Conservation (phyloP, 1,140 invertebrate species). For the Drosophila ironensis region DNA sequence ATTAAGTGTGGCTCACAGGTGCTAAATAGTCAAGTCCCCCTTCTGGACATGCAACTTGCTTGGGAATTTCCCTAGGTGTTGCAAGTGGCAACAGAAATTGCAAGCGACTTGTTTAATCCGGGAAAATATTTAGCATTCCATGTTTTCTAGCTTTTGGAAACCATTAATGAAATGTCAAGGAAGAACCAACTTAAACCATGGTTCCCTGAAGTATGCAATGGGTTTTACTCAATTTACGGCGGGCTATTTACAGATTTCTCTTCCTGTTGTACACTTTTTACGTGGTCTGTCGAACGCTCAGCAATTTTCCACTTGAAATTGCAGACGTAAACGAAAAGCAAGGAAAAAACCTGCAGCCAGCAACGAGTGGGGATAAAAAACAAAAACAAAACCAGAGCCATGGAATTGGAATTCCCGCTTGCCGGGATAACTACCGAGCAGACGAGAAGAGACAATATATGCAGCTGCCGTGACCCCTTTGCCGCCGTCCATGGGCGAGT, state of each 20-base stretch:
- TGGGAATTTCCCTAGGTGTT: slow-evolving; percentile 19
- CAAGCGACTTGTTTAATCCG: neutral
- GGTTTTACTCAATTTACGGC: neutral
- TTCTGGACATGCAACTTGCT: slow-evolving; percentile 51
- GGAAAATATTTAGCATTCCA: neutral
- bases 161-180: too few species aligned
- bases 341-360: slow-evolving; percentile 8
- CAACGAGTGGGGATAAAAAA: slow-evolving; percentile 12
- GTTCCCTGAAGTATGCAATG: neutral
- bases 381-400: slow-evolving; percentile 27
- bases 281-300: slow-evolving; percentile 29
- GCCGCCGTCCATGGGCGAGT: slow-evolving; percentile 1
- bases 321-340: slow-evolving; percentile 37
- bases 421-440: neutral
- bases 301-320: slow-evolving; percentile 78
- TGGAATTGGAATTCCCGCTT: slow-evolving; percentile 36
- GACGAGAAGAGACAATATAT: slow-evolving; percentile 11
- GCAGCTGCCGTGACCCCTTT: slow-evolving; percentile 21
- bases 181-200: neutral
- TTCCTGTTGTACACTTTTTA: slow-evolving; percentile 8
- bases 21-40: slow-evolving; percentile 56
- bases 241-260: neutral
- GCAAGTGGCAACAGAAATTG: slow-evolving; percentile 3
- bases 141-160: too few species aligned
- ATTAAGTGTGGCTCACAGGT: slow-evolving; percentile 64